Evolutionary conservation across 2,797 vertebrate species (phyloP).

Genomic region (Phyllotis vaccarum): DNA sequence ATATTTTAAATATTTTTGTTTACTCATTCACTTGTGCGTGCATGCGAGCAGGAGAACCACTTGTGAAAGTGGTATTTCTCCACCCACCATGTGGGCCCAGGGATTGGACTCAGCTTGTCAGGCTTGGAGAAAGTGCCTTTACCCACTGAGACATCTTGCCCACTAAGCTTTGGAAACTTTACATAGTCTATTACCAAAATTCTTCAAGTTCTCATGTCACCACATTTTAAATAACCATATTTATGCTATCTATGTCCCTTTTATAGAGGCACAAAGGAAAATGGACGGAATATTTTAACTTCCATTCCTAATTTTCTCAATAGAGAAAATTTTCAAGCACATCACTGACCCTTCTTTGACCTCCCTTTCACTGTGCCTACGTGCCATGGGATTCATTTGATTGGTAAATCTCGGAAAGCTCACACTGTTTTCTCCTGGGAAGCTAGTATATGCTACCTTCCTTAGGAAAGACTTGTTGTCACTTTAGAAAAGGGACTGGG

Average conservation of each 20-base stretch:
- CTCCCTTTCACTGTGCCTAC: neutral
- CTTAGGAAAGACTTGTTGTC: neutral
- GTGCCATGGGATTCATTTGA: neutral
- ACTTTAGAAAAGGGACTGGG: neutral
- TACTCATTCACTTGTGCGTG: neutral
- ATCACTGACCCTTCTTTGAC: neutral
- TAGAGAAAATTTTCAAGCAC: constrained; percentile 17
- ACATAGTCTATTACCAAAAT: neutral
- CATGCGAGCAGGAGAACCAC: neutral
- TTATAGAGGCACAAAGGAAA: neutral
- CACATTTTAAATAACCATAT: neutral
- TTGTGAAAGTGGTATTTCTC: neutral
- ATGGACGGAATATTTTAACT: neutral
- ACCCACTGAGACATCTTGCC: neutral
- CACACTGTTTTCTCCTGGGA: neutral
- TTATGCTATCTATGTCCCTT: neutral
- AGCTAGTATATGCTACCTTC: neutral
- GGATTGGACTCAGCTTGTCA: neutral
- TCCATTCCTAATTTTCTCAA: neutral
- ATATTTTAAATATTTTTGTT: neutral
- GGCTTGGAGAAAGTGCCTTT: neutral
- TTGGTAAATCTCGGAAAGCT: constrained; percentile 9
- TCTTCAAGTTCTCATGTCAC: neutral
- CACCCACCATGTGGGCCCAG: neutral
- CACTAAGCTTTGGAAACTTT: neutral